Conservation (phyloP, 2,888 invertebrate species). For the Ophonus ardosiacus region DNA sequence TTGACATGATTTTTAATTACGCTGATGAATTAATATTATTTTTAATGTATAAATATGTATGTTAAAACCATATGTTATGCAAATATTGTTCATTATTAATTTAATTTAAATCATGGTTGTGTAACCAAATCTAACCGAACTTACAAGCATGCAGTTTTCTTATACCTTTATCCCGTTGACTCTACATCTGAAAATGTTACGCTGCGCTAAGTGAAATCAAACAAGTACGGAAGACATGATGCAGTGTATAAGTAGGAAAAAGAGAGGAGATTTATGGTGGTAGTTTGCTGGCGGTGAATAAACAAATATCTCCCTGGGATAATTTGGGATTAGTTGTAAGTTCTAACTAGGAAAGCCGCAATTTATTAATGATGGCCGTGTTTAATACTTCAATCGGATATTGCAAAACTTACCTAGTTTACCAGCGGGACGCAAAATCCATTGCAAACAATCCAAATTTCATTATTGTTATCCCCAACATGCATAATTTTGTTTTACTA, state of each 20-base stretch:
- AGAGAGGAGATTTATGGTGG: conserved; percentile 12
- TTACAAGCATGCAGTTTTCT: not conserved
- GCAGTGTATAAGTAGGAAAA: not conserved
- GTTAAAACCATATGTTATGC: no score
- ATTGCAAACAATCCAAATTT: not conserved
- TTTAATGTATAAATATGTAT: not conserved
- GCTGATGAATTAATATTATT: not conserved
- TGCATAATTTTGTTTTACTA: no score
- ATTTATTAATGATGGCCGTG: conserved; percentile 25
- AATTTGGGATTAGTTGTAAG: conserved; percentile 18
- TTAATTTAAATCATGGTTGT: not conserved
- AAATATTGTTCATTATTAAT: no score
- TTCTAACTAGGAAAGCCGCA: conserved; percentile 23
- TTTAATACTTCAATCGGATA: conserved; percentile 43
- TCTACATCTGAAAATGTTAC: not conserved
- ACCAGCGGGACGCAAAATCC: not conserved
- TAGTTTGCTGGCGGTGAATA: not conserved
- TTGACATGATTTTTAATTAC: not conserved
- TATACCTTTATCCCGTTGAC: not conserved
- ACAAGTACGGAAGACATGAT: not conserved
- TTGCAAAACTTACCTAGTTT: conserved; percentile 34
- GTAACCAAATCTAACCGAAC: not conserved
- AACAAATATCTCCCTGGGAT: conserved; percentile 14
- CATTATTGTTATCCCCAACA: not conserved
- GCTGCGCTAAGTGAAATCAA: not conserved